Percentiles rank a stretch among this genome's conserved stretches.
phyloP scores from a whole-genome alignment of 2,113 vertebrate species.

The Speoplatyrhinus poulsoni region DNA sequence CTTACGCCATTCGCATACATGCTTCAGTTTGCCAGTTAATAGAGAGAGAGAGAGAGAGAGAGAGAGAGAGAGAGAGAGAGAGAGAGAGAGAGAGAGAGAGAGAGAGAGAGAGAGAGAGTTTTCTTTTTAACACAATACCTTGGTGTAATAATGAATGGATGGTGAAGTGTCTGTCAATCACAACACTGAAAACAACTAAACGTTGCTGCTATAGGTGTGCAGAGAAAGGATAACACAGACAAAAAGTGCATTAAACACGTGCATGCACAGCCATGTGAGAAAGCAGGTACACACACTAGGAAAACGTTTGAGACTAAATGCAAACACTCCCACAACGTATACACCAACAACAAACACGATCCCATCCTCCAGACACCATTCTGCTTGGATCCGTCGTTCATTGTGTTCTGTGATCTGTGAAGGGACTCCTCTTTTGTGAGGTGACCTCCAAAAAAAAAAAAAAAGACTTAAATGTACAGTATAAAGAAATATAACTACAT shows the following conservation, averaged over 20 bases:
- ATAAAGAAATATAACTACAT: background rate
- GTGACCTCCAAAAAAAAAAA: too few species aligned
- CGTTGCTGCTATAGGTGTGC: background rate
- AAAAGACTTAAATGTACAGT: background rate
- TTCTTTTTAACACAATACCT: background rate
- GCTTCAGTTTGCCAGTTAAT: too few species aligned
- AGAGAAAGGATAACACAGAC: background rate
- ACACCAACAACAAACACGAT: background rate
- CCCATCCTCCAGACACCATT: background rate
- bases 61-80: background rate
- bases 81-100: background rate
- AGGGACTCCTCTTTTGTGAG: too few species aligned
- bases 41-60: background rate
- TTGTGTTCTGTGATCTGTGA: too few species aligned
- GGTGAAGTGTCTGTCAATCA: background rate
- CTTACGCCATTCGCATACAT: background rate
- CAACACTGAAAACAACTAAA: background rate
- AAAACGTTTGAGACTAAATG: conserved; percentile 1
- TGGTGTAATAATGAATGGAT: background rate
- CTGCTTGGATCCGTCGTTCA: too few species aligned
- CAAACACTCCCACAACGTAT: background rate
- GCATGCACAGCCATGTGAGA: background rate
- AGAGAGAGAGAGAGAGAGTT: background rate
- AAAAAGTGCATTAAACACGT: background rate
- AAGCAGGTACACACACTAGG: background rate